Evolutionary conservation across 2,797 vertebrate genomes (phyloP), one percentile per base, ranked within the genome.

Genomic region (Ataeniobius toweri): DNA sequence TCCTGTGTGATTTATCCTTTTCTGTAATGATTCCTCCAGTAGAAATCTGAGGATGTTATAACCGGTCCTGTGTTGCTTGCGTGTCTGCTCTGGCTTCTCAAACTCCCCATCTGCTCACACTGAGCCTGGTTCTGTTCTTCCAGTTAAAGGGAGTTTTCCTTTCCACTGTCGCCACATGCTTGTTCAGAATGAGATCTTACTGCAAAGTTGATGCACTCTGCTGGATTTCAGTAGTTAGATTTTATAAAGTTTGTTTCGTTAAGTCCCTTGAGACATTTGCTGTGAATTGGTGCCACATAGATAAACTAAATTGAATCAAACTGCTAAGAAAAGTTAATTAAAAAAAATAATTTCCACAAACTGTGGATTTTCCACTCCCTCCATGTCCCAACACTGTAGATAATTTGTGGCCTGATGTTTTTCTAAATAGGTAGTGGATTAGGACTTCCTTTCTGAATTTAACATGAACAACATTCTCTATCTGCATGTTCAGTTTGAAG

Each of bases 401-500:
- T 93, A 86, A 91, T 92, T 92, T 90, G 80, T 83, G 78, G 84
- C 86, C 88, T 93, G 88, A 91, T 93, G 92, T 93, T 93, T 93
- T 93, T 91, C 86, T 94, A 94, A 93, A 67, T 75, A 92, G 87
- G 83, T 75, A 73, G 80, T 86, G 89, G 93, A 94, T 91, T 91
- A 87, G 73, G 81, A 84, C 78, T 89, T 85, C 78, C 82, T 89
- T 91, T 84, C 83, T 90, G 84, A 91, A 88, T 90, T 90, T 73
- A 58, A 86, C 80, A 93, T 88, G 75, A 91, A 83, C 75, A 86
- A 86, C 85, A 89, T 58, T 22, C 81, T 81, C 82, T 79, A 75
- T 75, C 85, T 80, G 78, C 36, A 24, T 67, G 7, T 80, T 78
- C 86, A 88, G 81, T 89, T 90, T 83, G 58, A 86, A 65, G 53